These are phyloP conservation scores for Petrosia ficiformis DNA, from an alignment of 37 sponge, comb jelly and placozoan species.

Conservation along the genomic window DNA sequence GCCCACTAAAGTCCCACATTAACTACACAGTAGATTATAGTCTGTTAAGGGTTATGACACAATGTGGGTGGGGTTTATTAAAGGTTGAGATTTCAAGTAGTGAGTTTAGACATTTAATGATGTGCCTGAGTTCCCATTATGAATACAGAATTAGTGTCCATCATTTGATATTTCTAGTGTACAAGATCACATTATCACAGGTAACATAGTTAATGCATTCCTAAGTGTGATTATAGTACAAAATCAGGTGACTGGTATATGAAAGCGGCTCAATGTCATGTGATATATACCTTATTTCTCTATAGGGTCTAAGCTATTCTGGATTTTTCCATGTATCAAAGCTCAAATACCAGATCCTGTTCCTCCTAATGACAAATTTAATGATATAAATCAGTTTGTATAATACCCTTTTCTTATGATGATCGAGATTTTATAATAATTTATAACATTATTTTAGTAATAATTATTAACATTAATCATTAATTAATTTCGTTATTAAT, in stretches of 20 bases:
- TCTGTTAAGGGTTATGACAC: no score
- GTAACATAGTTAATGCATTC: no score
- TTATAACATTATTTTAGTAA: background rate
- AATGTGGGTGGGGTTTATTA: no score
- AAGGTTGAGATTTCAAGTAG: no score
- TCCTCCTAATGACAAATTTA: conserved; percentile 42
- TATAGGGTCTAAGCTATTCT: conserved; percentile 47
- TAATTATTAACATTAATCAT: background rate
- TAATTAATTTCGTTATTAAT: no score
- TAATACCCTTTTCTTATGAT: background rate
- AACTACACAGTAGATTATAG: no score
- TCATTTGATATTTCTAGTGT: no score
- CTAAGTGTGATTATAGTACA: no score
- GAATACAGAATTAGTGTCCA: background rate
- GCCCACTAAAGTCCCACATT: no score
- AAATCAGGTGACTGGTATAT: background rate
- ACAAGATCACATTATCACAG: no score
- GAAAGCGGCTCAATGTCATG: background rate
- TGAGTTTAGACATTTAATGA: no score
- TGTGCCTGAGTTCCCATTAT: no score
- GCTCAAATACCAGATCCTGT: conserved; percentile 58
- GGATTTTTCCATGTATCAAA: conserved; percentile 50
- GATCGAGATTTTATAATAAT: background rate
- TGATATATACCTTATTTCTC: background rate
- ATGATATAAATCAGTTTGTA: background rate